A percentile compares a stretch with the other conserved stretches of the same genome.
Conservation (phyloP, 30 jellyfish, hydroid and myxozoan genomes). For the Mastigias papua region DNA sequence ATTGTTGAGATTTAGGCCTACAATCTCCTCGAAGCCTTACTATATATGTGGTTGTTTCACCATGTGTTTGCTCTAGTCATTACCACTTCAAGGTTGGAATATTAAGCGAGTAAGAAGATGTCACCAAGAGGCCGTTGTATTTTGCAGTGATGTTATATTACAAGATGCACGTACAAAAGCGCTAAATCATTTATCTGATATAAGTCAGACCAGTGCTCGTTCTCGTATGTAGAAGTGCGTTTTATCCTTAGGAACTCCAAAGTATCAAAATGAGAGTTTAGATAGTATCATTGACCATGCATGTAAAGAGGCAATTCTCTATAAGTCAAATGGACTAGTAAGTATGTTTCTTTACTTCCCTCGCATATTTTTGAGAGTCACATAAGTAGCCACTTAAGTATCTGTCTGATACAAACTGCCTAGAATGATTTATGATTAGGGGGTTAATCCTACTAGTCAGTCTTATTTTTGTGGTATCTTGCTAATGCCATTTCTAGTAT, state of each 20-base stretch:
- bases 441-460: background rate
- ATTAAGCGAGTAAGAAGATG: no score
- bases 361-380: background rate
- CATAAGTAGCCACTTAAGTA: background rate
- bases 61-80: no score
- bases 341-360: background rate
- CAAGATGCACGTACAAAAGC: no score
- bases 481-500: no score
- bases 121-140: no score
- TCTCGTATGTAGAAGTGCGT: background rate
- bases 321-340: slow-evolving; percentile 63
- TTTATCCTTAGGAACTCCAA: slow-evolving; percentile 73
- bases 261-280: slow-evolving; percentile 38
- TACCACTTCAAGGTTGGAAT: no score
- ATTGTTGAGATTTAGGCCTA: no score
- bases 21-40: no score
- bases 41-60: no score
- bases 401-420: background rate
- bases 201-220: background rate
- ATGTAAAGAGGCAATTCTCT: slow-evolving; percentile 71
- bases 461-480: background rate
- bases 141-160: no score
- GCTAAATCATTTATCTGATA: background rate
- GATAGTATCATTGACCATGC: slow-evolving; percentile 58
- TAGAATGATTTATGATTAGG: background rate